A percentile compares a stretch with the other conserved stretches of the same genome.
Evolutionary conservation across 1,140 invertebrate species (phyloP).

Genomic region (Asobara japonica): DNA sequence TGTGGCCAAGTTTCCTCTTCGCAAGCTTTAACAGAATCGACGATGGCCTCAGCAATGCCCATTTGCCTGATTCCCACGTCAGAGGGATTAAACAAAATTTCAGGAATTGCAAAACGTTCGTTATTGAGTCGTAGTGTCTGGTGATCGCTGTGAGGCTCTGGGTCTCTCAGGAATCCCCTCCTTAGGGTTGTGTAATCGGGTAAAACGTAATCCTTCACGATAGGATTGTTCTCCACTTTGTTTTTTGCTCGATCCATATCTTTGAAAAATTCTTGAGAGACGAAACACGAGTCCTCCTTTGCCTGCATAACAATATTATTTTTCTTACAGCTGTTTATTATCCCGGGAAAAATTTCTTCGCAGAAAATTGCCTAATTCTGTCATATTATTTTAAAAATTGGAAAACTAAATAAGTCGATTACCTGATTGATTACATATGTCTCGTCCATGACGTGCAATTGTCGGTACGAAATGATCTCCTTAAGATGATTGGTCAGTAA

Average conservation of each 20-base stretch:
- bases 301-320: no score
- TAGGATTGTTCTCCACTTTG: conserved; percentile 72
- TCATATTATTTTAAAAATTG: no score
- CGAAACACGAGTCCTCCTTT: conserved; percentile 98
- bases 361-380: no score
- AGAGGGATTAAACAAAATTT: conserved; percentile 94
- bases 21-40: conserved; percentile 77
- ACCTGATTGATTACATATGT: conserved; percentile 98
- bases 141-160: conserved; percentile 74
- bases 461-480: conserved; percentile 96
- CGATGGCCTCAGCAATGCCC: conserved; percentile 92
- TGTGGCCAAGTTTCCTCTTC: conserved; percentile 83
- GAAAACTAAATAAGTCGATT: no score
- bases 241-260: conserved; percentile 84
- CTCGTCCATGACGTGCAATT: conserved; percentile 99
- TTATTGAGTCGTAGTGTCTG: conserved; percentile 91
- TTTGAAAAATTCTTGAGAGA: conserved; percentile 84
- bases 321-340: no score
- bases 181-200: conserved; percentile 92
- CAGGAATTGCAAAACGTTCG: conserved; percentile 92
- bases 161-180: conserved; percentile 79
- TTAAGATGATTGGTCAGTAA: conserved; percentile 98
- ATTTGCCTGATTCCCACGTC: conserved; percentile 95
- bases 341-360: no score
- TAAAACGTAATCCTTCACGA: conserved; percentile 91